These are phyloP conservation scores for Muscicapa striata DNA, from an alignment of 2,797 vertebrate genomes.

Conservation along the genomic window DNA sequence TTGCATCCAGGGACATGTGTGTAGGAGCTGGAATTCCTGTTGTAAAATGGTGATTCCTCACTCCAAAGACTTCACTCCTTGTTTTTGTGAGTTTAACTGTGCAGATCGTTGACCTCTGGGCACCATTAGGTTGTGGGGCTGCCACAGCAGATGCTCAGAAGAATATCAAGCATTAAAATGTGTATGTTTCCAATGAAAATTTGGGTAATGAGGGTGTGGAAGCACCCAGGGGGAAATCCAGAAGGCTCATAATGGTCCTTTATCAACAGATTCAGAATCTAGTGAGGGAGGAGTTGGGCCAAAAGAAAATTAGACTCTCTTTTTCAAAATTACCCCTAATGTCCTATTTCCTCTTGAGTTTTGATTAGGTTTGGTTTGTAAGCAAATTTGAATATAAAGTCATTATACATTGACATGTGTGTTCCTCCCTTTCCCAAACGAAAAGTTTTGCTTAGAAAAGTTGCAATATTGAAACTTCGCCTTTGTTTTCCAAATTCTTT, in stretches of 20 bases:
- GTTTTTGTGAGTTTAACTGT: not conserved
- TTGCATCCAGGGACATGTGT: not conserved
- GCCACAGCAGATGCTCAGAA: not conserved
- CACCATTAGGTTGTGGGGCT: not conserved
- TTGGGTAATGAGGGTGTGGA: not conserved
- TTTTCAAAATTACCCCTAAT: not conserved
- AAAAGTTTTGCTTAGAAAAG: not conserved
- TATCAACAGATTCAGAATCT: not conserved
- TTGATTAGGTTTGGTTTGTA: not conserved
- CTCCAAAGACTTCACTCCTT: not conserved
- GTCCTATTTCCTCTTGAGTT: not conserved
- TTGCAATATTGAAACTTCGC: not conserved
- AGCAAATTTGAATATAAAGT: not conserved
- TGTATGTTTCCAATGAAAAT: not conserved
- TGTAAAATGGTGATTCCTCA: not conserved
- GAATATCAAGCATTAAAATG: not conserved
- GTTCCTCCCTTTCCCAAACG: not conserved
- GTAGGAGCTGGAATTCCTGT: not conserved
- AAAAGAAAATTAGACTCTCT: not conserved
- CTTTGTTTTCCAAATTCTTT: not conserved
- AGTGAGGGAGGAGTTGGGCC: not conserved
- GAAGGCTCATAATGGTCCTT: not conserved
- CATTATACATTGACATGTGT: too few species aligned
- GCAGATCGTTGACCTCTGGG: not conserved
- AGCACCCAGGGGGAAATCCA: not conserved